Percentiles rank a stretch among this genome's conserved stretches.
phyloP scores from a whole-genome alignment of 2,888 invertebrate species.

The Himalopsyche kuldschensis region DNA sequence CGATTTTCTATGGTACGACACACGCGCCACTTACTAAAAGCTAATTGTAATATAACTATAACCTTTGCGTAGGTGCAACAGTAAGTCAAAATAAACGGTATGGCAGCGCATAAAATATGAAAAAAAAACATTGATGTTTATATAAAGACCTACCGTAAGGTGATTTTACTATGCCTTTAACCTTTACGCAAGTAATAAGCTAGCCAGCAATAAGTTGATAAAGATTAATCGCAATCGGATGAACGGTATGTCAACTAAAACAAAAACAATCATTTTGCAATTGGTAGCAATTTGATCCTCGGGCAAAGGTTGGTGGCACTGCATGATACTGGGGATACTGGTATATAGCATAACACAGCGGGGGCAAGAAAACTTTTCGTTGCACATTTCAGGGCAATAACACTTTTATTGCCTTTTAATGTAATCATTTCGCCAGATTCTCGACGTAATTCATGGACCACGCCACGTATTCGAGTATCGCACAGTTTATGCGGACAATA shows the following conservation, averaged over 20 bases:
- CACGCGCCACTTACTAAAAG: too few species aligned
- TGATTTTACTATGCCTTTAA: too few species aligned
- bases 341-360: neutral
- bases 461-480: neutral
- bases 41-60: too few species aligned
- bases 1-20: too few species aligned
- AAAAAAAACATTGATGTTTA: too few species aligned
- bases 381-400: neutral
- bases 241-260: neutral
- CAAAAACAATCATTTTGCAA: neutral
- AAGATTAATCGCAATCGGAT: too few species aligned
- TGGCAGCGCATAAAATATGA: too few species aligned
- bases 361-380: neutral
- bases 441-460: neutral
- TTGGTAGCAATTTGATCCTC: neutral
- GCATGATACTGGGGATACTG: neutral
- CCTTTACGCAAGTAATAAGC: too few species aligned
- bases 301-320: neutral
- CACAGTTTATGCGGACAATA: neutral
- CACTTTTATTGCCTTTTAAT: neutral
- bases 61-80: too few species aligned
- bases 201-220: too few species aligned
- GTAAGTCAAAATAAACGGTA: too few species aligned
- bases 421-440: neutral
- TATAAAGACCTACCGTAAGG: too few species aligned